Evolutionary conservation across 2,888 invertebrate species (phyloP), one percentile per base, ranked within the genome.

Genomic region (Capitulum mitella): DNA sequence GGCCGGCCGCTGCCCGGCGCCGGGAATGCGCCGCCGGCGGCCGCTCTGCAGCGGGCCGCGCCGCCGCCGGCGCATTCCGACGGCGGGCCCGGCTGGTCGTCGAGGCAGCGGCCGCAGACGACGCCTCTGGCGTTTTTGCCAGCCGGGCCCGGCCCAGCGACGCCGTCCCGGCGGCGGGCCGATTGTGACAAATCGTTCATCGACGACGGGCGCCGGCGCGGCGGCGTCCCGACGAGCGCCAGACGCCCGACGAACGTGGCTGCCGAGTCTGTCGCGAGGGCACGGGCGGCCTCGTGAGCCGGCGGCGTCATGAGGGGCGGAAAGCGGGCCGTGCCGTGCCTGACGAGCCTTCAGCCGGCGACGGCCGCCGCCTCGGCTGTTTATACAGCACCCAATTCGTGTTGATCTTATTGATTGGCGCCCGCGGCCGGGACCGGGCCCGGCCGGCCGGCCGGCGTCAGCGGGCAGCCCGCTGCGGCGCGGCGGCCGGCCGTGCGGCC

Each of bases 401-500:
- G 64, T 64, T 64, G 64, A 64, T 34, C 32, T 29, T 64, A 64
- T 64, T 64, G 64, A 64, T 64, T 34, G 34, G 64, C 43, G 34
- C 64, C 29, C 29, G 1, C 16, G 61, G 61, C 32, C 61, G 26
- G 22, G 32, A 32, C 61, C 29, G n/a, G 61, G 61, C 54, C 26
- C 54, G 26, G 48, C 48, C 48, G 48, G n/a, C n/a, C 51, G 22
- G 51, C 2, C 22, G 51, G 22, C 19, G 51, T 22, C 19, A 22
- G 51, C 12, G 19, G 51, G 43, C 43, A n/a, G 43, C 12, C 43
- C 43, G 43, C 43, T 43, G 6, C 43, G 43, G 6, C 43, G 43
- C 43, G 5, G 6, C 43, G 43, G 6, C 43, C 6, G 6, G 5
- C 43, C 43, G 43, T 43, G 6, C 43, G 43, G 43, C 43, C 43